A percentile compares a stretch with the other conserved stretches of the same genome.
Conservation (phyloP, 1,140 invertebrate genomes). For the Adelges cooleyi region DNA sequence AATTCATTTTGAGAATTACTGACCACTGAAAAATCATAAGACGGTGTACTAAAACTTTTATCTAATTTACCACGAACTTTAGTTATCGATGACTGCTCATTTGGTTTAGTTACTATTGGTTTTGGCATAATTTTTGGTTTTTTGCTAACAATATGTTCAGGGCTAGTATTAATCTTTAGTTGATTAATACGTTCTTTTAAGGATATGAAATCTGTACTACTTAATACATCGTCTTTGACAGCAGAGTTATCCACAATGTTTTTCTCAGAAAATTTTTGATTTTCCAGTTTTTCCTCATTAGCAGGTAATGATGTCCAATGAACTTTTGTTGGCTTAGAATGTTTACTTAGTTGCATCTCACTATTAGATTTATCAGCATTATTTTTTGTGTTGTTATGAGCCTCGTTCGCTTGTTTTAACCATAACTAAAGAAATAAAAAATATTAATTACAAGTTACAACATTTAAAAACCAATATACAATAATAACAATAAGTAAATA, state of each 20-base stretch:
- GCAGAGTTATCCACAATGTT: background rate
- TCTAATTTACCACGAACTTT: conserved; percentile 46
- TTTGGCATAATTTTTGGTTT: conserved; percentile 37
- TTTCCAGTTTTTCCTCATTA: conserved; percentile 16
- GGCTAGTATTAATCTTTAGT: conserved; percentile 30
- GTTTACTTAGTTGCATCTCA: conserved; percentile 30
- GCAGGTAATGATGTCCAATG: conserved; percentile 18
- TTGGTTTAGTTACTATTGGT: conserved; percentile 30
- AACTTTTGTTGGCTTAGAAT: conserved; percentile 23
- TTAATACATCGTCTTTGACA: conserved; percentile 19
- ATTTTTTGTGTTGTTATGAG: conserved; percentile 30
- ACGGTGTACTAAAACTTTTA: conserved; percentile 63
- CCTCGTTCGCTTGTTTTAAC: conserved; percentile 42
- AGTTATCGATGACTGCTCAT: background rate
- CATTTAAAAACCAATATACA: no score
- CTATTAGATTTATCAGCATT: conserved; percentile 30
- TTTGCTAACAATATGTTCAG: conserved; percentile 33
- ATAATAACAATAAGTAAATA: no score
- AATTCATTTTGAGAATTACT: background rate
- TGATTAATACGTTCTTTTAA: conserved; percentile 30
- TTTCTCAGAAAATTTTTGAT: background rate
- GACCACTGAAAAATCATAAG: conserved; percentile 47
- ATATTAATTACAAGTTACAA: no score
- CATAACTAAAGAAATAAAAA: conserved; percentile 45
- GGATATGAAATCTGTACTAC: conserved; percentile 16